phyloP scores from a whole-genome alignment of 2,888 invertebrate species.

The Piscicola geometra region DNA sequence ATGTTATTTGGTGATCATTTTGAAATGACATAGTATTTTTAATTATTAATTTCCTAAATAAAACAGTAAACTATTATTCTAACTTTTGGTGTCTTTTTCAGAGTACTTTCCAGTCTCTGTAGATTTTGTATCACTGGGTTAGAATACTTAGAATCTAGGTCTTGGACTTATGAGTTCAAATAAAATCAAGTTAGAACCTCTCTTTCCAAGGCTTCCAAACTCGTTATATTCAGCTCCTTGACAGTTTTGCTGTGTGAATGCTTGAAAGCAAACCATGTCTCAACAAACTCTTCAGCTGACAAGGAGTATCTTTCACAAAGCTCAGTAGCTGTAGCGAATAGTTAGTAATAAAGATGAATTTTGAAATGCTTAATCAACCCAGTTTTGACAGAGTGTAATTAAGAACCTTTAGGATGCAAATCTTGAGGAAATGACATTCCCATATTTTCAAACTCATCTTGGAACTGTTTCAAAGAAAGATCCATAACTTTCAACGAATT shows the following conservation, averaged over 20 bases:
- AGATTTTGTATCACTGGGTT: not conserved
- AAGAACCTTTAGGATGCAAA: slow-evolving; percentile 8
- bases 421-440: not conserved
- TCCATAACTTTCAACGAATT: no score
- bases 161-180: not conserved
- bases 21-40: no score
- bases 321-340: not conserved
- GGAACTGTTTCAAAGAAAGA: slow-evolving; percentile 2
- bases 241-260: not conserved
- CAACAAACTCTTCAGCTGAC: slow-evolving; percentile 1
- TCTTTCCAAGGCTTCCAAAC: not conserved
- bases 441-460: slow-evolving; percentile 14
- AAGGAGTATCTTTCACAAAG: slow-evolving; percentile 12
- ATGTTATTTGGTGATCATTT: no score
- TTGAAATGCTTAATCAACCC: not conserved
- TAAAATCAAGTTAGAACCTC: not conserved
- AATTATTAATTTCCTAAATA: no score
- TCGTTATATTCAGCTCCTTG: not conserved
- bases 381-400: not conserved
- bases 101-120: slow-evolving; percentile 1
- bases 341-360: not conserved
- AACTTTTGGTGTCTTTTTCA: not conserved
- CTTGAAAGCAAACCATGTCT: slow-evolving; percentile 12
- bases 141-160: not conserved
- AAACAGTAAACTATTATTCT: no score